These are phyloP conservation scores for Latrodectus hesperus DNA, from an alignment of 2,888 invertebrate species.

Conservation along the genomic window DNA sequence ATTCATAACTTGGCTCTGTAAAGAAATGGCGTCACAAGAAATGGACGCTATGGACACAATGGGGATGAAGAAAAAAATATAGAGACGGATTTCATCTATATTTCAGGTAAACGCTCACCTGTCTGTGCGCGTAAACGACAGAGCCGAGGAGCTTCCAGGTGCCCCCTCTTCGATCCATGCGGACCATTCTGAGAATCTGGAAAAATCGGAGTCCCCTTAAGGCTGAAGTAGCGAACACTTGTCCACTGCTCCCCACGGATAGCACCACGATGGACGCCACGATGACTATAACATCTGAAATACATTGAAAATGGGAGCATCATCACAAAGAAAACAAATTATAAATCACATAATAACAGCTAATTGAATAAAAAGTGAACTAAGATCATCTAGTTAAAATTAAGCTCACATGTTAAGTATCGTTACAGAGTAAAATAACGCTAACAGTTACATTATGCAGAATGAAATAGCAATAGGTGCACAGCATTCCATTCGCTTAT, in stretches of 20 bases:
- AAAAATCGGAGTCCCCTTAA: conserved; percentile 94
- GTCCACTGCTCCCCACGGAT: conserved; percentile 89
- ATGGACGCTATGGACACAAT: no score
- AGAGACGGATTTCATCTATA: no score
- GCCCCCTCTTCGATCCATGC: conserved; percentile 94
- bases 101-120: conserved; percentile 79
- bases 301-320: neutral
- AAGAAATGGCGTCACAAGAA: no score
- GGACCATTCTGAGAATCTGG: conserved; percentile 95
- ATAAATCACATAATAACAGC: neutral
- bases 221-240: conserved; percentile 93
- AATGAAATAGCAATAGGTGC: no score
- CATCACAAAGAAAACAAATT: neutral
- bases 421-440: no score
- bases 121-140: conserved; percentile 95
- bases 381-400: no score
- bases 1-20: no score
- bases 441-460: no score
- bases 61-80: no score
- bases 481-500: no score
- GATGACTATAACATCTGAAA: conserved; percentile 90
- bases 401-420: no score
- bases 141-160: conserved; percentile 96
- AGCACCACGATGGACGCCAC: conserved; percentile 91
- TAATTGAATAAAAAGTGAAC: neutral